A percentile compares a stretch with the other conserved stretches of the same genome.
Evolutionary conservation across 2,888 invertebrate genomes (phyloP).

Genomic region (Tricholauxania praeusta): DNA sequence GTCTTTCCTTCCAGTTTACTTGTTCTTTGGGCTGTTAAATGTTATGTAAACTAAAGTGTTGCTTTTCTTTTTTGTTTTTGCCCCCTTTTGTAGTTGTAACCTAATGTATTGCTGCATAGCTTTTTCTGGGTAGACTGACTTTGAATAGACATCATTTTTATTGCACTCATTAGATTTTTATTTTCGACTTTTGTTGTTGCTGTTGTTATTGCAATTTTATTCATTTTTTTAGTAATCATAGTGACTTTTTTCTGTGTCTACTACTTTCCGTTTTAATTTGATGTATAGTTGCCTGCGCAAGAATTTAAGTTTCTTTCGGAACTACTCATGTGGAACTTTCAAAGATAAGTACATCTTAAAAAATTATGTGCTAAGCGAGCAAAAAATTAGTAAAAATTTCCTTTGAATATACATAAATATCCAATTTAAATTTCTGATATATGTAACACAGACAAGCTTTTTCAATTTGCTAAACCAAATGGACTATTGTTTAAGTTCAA

Average conservation of each 20-base stretch:
- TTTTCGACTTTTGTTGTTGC: constrained; percentile 2
- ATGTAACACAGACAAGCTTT: no score
- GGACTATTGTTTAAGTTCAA: no score
- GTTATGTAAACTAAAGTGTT: constrained; percentile 58
- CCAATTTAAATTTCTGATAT: no score
- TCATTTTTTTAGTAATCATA: background rate
- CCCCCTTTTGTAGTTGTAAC: background rate
- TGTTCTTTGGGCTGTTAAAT: constrained; percentile 58
- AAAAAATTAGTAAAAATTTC: no score
- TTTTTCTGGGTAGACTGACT: constrained; percentile 2
- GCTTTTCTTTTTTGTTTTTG: constrained; percentile 12
- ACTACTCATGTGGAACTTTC: constrained; percentile 24
- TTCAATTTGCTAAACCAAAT: no score
- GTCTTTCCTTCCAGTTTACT: constrained; percentile 6
- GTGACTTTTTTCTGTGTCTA: background rate
- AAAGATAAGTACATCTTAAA: constrained; percentile 7
- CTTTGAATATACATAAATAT: no score
- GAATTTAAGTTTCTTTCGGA: constrained; percentile 8
- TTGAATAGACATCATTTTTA: constrained; percentile 26
- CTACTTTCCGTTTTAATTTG: background rate
- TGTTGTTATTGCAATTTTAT: constrained; percentile 3
- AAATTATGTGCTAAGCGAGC: no score
- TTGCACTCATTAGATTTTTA: constrained; percentile 24
- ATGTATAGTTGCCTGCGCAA: constrained; percentile 28
- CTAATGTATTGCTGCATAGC: constrained; percentile 5